Percentiles rank a stretch among this genome's conserved stretches.
Conservation (phyloP, 2,113 vertebrate species). For the Anhinga rufa region DNA sequence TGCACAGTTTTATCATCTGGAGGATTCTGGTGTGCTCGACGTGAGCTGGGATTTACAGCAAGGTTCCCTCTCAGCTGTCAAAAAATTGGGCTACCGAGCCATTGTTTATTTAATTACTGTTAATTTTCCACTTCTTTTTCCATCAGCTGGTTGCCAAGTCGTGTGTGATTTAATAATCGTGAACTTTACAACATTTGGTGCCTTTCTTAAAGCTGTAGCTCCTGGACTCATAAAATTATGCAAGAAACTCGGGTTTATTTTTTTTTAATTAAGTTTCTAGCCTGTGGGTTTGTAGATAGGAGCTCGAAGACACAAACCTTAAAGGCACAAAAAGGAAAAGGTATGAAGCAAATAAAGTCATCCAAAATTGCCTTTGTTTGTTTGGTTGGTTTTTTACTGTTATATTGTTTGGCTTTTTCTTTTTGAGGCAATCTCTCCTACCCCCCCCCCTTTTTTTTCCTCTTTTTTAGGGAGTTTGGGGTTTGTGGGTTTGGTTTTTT, state of each 20-base stretch:
- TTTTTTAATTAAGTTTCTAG: neutral
- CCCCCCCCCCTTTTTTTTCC: accelerated
- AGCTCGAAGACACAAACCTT: neutral
- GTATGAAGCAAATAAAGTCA: neutral
- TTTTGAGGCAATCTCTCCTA: neutral
- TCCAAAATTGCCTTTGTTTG: neutral
- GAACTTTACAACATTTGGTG: neutral
- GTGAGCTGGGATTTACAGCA: neutral
- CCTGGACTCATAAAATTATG: neutral
- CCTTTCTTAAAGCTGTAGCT: slow-evolving; percentile 24
- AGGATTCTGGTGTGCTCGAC: neutral
- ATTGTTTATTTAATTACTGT: neutral
- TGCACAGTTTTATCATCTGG: neutral
- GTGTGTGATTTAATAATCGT: neutral
- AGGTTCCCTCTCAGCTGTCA: neutral
- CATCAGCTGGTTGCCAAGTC: neutral
- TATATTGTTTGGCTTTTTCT: neutral
- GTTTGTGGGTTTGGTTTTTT: neutral
- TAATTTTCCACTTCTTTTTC: slow-evolving; percentile 1
- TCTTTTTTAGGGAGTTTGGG: too few relatives aligned
- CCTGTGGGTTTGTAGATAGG: neutral
- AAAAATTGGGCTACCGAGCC: neutral
- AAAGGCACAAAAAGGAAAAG: neutral
- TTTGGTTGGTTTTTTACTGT: neutral
- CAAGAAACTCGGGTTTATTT: neutral